These are phyloP conservation scores for Heteractis magnifica DNA, from an alignment of 92 coral and sea anemone genomes.

Conservation along the genomic window DNA sequence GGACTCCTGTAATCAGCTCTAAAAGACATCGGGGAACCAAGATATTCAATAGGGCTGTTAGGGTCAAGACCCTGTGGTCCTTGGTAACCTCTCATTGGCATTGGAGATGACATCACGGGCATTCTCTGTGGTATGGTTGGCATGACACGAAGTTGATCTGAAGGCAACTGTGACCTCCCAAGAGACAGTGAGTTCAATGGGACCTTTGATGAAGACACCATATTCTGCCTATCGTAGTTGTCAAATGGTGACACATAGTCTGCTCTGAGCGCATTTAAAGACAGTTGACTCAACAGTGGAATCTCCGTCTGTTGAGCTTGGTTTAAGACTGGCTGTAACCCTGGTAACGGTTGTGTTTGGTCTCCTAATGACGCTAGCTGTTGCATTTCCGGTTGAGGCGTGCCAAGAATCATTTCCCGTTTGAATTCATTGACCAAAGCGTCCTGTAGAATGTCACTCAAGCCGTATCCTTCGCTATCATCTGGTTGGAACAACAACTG, in stretches of 20 bases:
- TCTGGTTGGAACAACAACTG: not conserved
- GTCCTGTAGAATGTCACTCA: conserved; percentile 43
- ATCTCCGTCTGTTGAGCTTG: conserved; percentile 10
- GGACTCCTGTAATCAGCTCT: conserved; percentile 33
- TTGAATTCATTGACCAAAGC: conserved; percentile 45
- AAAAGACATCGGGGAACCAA: conserved; percentile 13
- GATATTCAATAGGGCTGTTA: not conserved
- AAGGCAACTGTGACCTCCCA: conserved; percentile 20
- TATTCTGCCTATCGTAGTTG: not conserved
- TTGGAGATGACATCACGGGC: not conserved
- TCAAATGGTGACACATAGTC: conserved; percentile 34
- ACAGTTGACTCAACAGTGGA: conserved; percentile 12
- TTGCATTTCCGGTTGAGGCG: conserved; percentile 34
- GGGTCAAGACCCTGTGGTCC: conserved; percentile 7
- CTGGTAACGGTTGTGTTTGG: conserved; percentile 35
- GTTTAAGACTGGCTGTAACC: conserved; percentile 12
- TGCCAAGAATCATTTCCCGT: conserved; percentile 63
- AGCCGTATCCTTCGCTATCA: not conserved
- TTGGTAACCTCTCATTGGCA: not conserved
- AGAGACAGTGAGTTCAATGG: not conserved
- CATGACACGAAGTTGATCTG: conserved; percentile 15
- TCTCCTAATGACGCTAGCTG: conserved; percentile 29
- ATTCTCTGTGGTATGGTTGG: conserved; percentile 6
- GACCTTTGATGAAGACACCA: not conserved
- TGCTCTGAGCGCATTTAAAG: conserved; percentile 4